phyloP scores from a whole-genome alignment of 2,113 vertebrate species.

The Rallus limicola region DNA sequence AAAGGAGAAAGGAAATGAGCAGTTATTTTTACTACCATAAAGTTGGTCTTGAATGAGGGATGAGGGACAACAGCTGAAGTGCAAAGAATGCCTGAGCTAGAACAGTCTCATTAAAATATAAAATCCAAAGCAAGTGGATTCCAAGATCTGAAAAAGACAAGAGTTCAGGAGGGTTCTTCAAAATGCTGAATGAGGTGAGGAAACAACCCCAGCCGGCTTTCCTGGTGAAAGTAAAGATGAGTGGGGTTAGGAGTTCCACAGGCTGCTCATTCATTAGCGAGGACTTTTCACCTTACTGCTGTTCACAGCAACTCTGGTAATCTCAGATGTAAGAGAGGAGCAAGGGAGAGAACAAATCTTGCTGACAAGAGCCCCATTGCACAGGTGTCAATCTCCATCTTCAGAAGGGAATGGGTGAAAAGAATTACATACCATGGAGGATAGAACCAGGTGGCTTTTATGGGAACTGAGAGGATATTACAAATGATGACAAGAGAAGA shows the following conservation, averaged over 20 bases:
- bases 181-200: background rate
- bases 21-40: background rate
- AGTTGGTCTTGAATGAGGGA: background rate
- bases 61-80: background rate
- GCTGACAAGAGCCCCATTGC: background rate
- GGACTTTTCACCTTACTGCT: constrained; percentile 41
- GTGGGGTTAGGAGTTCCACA: background rate
- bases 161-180: background rate
- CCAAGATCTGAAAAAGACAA: background rate
- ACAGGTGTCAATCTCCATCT: background rate
- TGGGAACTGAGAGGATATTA: background rate
- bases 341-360: background rate
- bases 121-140: background rate
- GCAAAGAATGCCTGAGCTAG: background rate
- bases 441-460: background rate
- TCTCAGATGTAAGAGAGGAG: background rate
- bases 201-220: background rate
- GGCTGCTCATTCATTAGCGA: background rate
- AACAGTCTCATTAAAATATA: constrained; percentile 4
- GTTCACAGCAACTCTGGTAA: background rate
- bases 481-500: background rate
- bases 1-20: background rate
- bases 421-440: background rate
- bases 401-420: background rate
- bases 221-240: background rate